These are phyloP conservation scores for Geotrupes spiniger DNA, from an alignment of 2,888 invertebrate genomes.

Conservation along the genomic window DNA sequence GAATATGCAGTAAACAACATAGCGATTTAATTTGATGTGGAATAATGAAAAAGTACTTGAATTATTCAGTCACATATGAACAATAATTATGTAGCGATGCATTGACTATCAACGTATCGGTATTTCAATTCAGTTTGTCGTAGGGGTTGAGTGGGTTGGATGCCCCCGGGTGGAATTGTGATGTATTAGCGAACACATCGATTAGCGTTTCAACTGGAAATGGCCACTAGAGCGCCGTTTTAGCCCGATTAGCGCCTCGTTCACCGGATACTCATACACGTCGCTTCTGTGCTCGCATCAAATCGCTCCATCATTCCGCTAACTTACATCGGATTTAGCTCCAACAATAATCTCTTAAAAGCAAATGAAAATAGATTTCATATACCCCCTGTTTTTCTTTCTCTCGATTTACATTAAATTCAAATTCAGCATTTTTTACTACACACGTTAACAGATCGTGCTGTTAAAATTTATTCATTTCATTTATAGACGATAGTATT, in stretches of 20 bases:
- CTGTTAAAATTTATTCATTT: too few relatives aligned
- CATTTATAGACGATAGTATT: too few relatives aligned
- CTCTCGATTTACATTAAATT: too few relatives aligned
- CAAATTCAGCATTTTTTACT: too few relatives aligned
- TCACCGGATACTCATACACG: constrained; percentile 40
- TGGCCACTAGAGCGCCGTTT: constrained; percentile 43
- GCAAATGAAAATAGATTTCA: constrained; percentile 3
- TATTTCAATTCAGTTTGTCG: constrained; percentile 31
- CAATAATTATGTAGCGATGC: constrained; percentile 28
- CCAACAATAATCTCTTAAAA: constrained; percentile 11
- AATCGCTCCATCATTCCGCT: constrained; percentile 22
- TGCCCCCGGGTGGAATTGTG: constrained; percentile 25
- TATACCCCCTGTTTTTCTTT: neutral
- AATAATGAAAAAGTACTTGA: constrained; percentile 17
- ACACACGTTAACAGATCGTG: too few relatives aligned
- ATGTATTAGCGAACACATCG: constrained; percentile 43
- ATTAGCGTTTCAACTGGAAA: constrained; percentile 48
- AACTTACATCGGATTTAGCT: constrained; percentile 20
- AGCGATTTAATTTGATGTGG: too few relatives aligned
- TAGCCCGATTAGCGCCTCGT: constrained; percentile 41
- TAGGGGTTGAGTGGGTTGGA: constrained; percentile 16
- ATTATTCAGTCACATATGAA: constrained; percentile 24
- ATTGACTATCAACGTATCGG: constrained; percentile 28
- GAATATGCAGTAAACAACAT: too few relatives aligned
- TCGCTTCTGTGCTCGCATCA: constrained; percentile 32